Base-by-base conservation (phyloP, 2,888 invertebrate genomes). In the Latrodectus hesperus region DNA sequence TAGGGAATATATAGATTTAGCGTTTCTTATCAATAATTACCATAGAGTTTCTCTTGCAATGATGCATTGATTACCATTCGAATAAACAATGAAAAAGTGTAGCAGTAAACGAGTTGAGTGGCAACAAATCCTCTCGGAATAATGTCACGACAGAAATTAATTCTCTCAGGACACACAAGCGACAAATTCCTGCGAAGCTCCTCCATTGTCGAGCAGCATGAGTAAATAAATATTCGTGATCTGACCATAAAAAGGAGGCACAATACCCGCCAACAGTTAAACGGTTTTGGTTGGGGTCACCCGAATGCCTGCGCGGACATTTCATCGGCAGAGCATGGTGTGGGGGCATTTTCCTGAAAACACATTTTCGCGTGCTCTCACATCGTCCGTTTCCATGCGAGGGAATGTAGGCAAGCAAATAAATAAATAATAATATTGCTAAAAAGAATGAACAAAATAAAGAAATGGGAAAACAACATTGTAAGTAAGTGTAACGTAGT, bases 211-310 rank as follows among this genome's bases (percentile, higher is more conserved):
- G 12, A 60, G n/a, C 60, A 60, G 60, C 60, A 60, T 60, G 60
- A 60, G 60, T 60, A 60, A 60, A 60, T 60, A 60, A 60, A 60
- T 60, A 60, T 60, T 60, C 60, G 60, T 60, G 60, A 60, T n/a
- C 60, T n/a, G 5, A n/a, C n/a, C n/a, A 60, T 60, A 60, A 60
- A 60, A n/a, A 60, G 11, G n/a, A n/a, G 14, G 14, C 60, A 60
- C 60, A 38, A 38, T 38, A 38, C 38, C 38, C 38, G 38, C 60
- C 14, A 60, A 60, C 60, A 60, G 60, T 14, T 60, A 60, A 60
- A 60, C 60, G 60, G 60, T n/a, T 68, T 26, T 49, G 65, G 65
- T 72, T 26, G 73, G 72, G 84, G 84, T 84, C 84, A 84, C 73
- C 84, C 53, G n/a, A 73, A 78, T 60, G 52, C 38, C 1, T 38